Conservation (phyloP, 2,888 invertebrate species). For the Microctonus hyperodae region DNA sequence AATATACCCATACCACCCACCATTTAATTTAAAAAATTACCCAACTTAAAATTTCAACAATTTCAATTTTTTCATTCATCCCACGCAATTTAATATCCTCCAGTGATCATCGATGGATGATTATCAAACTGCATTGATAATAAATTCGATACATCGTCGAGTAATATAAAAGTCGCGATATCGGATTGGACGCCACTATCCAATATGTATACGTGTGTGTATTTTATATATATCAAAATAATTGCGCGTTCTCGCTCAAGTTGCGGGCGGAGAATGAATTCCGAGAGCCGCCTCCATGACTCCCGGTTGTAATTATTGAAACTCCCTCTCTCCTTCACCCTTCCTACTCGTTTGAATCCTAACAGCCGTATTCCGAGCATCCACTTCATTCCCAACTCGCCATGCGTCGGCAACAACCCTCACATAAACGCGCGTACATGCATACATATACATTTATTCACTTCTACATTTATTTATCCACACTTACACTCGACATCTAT, state of each 20-base stretch:
- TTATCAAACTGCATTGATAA: too few relatives aligned
- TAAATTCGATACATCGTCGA: too few relatives aligned
- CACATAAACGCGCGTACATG: too few relatives aligned
- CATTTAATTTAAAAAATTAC: too few relatives aligned
- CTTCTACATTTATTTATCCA: too few relatives aligned
- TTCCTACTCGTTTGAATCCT: constrained; percentile 7
- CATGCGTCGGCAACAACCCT: background rate
- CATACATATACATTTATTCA: too few relatives aligned
- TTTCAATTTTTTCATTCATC: too few relatives aligned
- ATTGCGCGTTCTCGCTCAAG: constrained; percentile 61
- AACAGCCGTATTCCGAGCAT: background rate
- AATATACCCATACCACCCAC: too few relatives aligned
- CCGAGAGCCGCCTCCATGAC: constrained; percentile 59
- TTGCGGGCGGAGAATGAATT: constrained; percentile 61
- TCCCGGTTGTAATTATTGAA: constrained; percentile 63
- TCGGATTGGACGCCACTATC: background rate
- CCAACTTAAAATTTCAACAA: too few relatives aligned
- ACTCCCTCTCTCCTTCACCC: constrained; percentile 39
- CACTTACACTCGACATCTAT: too few relatives aligned
- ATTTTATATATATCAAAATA: constrained; percentile 44
- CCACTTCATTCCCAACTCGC: constrained; percentile 4
- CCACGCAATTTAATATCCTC: too few relatives aligned
- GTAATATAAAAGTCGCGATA: background rate
- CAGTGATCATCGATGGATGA: too few relatives aligned
- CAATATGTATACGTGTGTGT: constrained; percentile 39